Percentiles rank a stretch among this genome's conserved stretches.
phyloP scores from a whole-genome alignment of 2,113 vertebrate genomes.

The Pelobates fuscus region DNA sequence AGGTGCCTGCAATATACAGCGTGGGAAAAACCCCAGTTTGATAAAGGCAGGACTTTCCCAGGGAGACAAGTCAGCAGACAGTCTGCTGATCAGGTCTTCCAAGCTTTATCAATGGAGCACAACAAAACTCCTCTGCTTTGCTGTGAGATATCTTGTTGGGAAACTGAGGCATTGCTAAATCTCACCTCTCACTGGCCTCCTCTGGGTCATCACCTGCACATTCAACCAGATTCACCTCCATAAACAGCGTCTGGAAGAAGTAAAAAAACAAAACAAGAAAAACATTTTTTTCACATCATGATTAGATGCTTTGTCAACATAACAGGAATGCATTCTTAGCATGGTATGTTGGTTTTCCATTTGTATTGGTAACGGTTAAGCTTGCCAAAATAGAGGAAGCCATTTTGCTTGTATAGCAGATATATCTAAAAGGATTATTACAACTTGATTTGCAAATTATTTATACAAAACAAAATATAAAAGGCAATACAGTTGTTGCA shows the following conservation, averaged over 20 bases:
- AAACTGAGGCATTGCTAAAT: not conserved
- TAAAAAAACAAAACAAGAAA: conserved; percentile 57
- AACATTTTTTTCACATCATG: no score
- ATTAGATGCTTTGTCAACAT: no score
- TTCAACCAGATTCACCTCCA: conserved; percentile 63
- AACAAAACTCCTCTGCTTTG: not conserved
- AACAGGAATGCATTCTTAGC: no score
- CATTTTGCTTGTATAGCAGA: no score
- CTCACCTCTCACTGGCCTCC: conserved; percentile 26
- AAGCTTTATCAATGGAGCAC: not conserved
- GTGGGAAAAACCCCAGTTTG: not conserved
- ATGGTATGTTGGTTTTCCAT: no score
- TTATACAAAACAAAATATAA: no score
- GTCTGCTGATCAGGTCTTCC: not conserved
- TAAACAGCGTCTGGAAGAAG: conserved; percentile 62
- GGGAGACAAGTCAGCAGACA: not conserved
- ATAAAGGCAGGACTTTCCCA: conserved; percentile 8
- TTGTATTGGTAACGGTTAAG: no score
- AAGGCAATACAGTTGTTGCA: no score
- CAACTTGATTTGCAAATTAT: no score
- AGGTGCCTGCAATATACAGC: conserved; percentile 3
- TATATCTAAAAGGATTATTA: no score
- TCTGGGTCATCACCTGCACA: conserved; percentile 20
- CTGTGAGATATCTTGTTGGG: not conserved
- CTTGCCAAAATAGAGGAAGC: no score